A percentile compares a stretch with the other conserved stretches of the same genome.
phyloP scores from a whole-genome alignment of 2,113 vertebrate species.

The Oreochromis aureus region DNA sequence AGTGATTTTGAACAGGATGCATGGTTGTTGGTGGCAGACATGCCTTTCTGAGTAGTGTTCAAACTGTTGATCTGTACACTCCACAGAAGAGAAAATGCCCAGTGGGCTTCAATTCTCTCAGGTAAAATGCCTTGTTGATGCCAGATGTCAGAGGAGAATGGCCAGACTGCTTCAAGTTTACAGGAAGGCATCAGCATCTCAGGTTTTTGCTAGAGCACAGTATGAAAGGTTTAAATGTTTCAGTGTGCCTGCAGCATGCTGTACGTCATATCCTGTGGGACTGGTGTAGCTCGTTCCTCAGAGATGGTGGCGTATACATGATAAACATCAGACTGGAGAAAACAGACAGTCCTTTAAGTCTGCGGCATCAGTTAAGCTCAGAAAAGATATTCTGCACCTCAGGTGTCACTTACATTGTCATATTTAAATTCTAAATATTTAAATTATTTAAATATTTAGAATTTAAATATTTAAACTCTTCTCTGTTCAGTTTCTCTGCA shows the following conservation, averaged over 20 bases:
- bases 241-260: not conserved
- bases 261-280: not conserved
- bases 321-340: not conserved
- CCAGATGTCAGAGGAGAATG: too few species aligned
- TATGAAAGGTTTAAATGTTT: not conserved
- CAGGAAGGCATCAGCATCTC: not conserved
- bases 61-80: not conserved
- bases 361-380: not conserved
- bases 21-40: not conserved
- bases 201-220: not conserved
- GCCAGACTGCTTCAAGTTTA: not conserved
- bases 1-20: not conserved
- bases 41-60: not conserved
- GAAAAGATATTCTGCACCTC: not conserved
- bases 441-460: too few species aligned
- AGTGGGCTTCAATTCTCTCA: too few species aligned
- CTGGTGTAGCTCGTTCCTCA: not conserved
- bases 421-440: not conserved
- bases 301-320: conserved; percentile 21
- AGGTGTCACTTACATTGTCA: not conserved
- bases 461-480: not conserved
- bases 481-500: not conserved
- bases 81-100: not conserved
- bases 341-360: not conserved
- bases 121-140: too few species aligned